Conservation (phyloP, 64 coral and sea anemone species). For the Stichodactyla helianthus region DNA sequence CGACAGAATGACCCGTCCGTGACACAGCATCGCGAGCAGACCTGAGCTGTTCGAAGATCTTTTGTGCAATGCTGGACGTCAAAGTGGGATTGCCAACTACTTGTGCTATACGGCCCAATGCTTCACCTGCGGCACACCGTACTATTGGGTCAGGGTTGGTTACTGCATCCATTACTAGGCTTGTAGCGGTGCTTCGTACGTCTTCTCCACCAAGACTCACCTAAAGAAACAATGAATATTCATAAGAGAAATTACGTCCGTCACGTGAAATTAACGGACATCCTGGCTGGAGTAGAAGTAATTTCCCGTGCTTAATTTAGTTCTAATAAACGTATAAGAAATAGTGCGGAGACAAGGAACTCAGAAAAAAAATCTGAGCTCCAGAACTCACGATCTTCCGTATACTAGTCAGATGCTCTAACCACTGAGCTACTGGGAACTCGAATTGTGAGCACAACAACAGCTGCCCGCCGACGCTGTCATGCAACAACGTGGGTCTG, state of each 20-base stretch:
- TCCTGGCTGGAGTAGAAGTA: no score
- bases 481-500: neutral
- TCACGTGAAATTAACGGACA: no score
- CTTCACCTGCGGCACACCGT: constrained; percentile 95
- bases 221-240: constrained; percentile 50
- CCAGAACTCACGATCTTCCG: no score
- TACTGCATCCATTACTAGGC: constrained; percentile 93
- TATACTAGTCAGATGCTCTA: no score
- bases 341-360: no score
- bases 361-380: no score
- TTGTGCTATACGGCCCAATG: constrained; percentile 91
- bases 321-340: no score
- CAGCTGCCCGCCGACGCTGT: neutral
- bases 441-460: no score
- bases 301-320: no score
- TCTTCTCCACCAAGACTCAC: constrained; percentile 83
- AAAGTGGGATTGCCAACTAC: constrained; percentile 86
- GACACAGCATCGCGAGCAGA: constrained; percentile 86
- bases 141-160: constrained; percentile 95
- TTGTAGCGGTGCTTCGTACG: constrained; percentile 84
- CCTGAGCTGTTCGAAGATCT: constrained; percentile 88
- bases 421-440: no score
- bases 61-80: constrained; percentile 88
- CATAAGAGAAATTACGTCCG: constrained; percentile 4
- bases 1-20: constrained; percentile 87